Evolutionary conservation across 2,113 vertebrate genomes (phyloP), one percentile per base, ranked within the genome.

Genomic region (Irena cyanogastra): DNA sequence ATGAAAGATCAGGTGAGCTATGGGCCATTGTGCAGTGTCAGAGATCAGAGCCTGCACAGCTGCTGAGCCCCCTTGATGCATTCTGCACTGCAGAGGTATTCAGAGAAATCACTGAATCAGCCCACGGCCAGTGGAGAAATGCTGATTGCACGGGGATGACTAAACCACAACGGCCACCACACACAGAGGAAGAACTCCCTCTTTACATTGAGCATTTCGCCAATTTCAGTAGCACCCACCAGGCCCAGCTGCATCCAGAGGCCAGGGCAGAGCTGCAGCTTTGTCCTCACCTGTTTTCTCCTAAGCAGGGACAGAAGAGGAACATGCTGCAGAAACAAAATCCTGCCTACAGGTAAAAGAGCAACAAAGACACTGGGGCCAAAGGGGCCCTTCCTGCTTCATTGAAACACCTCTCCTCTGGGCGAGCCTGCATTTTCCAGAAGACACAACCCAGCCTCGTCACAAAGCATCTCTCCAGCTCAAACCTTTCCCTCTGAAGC

Each of bases 221-320:
- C 33, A 18, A 2, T 22, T 28, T 4, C 45, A 30, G 18, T 5
- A 18, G 45, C 13, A 37, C 5, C 16, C 18, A 22, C 1, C 0
- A 0, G 37, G 37, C 37, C 83, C 74, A 82, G 59, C 45, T 35
- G 50, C 60, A 75, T 8, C 28, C 79, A 13, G 16, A 3, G 19
- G 12, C 57, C 33, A 5, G 5, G 8, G 42, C 17, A 49, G 15
- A 66, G 7, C 31, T n/a, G 26, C 4, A 81, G 61, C 39, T 60
- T 22, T 53, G 50, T 39, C 42, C 7, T 0, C 21, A 26, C 3
- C 0, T 13, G 6, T 16, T 54, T 69, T 47, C 26, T 15, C n/a
- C n/a, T 1, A 11, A 60, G 41, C 53, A 83, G 57, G 27, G 39
- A 21, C 2, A 50, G 16, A 59, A 24, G 54, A 27, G 24, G 17